Evolutionary conservation across 2,888 invertebrate genomes (phyloP).

Genomic region (Plutella xylostella): DNA sequence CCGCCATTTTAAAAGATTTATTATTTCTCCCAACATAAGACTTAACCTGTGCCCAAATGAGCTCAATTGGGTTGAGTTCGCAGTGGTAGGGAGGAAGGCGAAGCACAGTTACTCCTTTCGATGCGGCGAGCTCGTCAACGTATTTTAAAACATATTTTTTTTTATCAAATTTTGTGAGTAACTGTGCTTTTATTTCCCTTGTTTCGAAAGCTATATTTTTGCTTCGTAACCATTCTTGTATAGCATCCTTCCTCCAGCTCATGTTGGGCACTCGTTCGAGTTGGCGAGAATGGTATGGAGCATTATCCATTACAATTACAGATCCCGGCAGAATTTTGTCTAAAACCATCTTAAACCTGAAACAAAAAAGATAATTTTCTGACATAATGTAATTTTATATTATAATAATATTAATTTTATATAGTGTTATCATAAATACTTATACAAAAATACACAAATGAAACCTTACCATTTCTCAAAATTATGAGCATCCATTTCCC

Average conservation of each 20-base stretch:
- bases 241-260: constrained; percentile 13
- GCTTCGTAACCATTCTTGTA: constrained; percentile 9
- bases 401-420: too few relatives aligned
- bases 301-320: constrained; percentile 15
- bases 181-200: constrained; percentile 8
- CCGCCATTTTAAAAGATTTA: constrained; percentile 2
- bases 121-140: constrained; percentile 1
- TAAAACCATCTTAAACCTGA: constrained; percentile 11
- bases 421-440: too few relatives aligned
- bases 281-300: constrained; percentile 14
- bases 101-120: not conserved
- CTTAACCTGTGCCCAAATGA: constrained; percentile 6
- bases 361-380: too few relatives aligned
- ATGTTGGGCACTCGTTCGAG: constrained; percentile 12
- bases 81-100: not conserved
- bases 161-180: not conserved
- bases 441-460: too few relatives aligned
- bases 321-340: constrained; percentile 2
- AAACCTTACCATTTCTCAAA: constrained; percentile 20
- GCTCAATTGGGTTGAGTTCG: constrained; percentile 3
- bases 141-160: not conserved
- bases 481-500: constrained; percentile 17
- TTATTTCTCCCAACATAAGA: constrained; percentile 3
- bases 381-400: too few relatives aligned
- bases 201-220: constrained; percentile 4